Percentiles rank a stretch among this genome's conserved stretches.
These are phyloP conservation scores for Norana najaformis DNA, from an alignment of 2,888 invertebrate species.

Conservation along the genomic window DNA sequence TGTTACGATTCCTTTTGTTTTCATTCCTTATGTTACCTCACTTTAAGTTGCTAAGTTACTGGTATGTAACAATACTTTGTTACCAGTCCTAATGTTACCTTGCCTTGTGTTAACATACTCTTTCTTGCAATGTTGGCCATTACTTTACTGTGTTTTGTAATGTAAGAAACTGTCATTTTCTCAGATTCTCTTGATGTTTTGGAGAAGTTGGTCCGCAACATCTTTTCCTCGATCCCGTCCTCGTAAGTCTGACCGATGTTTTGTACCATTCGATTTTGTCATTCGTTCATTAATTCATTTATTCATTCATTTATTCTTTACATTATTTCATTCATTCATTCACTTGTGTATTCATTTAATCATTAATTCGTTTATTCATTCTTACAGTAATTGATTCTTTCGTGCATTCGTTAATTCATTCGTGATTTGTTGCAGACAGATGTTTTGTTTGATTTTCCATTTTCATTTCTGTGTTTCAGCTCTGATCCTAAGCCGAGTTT, in stretches of 20 bases:
- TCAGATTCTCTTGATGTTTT: constrained; percentile 67
- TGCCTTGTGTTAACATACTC: too few relatives aligned
- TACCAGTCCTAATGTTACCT: not conserved
- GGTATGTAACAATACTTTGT: not conserved
- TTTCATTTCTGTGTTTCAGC: not conserved
- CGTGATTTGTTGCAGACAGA: not conserved
- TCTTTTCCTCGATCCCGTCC: constrained; percentile 74
- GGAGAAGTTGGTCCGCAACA: constrained; percentile 70
- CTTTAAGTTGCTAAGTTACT: too few relatives aligned
- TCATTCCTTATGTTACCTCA: not conserved
- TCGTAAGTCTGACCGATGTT: constrained; percentile 68
- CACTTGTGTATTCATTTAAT: too few relatives aligned
- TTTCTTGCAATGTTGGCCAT: not conserved
- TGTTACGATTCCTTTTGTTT: too few relatives aligned
- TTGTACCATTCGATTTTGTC: not conserved
- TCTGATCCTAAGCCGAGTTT: constrained; percentile 39
- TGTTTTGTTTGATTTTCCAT: not conserved
- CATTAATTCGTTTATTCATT: not conserved
- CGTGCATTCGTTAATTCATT: not conserved
- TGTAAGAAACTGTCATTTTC: too few relatives aligned
- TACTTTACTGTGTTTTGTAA: constrained; percentile 35
- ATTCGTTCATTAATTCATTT: not conserved
- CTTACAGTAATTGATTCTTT: not conserved
- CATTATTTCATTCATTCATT: not conserved
- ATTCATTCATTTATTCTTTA: too few relatives aligned